Base-by-base conservation (phyloP, 2,113 vertebrate species). In the Scomber japonicus region DNA sequence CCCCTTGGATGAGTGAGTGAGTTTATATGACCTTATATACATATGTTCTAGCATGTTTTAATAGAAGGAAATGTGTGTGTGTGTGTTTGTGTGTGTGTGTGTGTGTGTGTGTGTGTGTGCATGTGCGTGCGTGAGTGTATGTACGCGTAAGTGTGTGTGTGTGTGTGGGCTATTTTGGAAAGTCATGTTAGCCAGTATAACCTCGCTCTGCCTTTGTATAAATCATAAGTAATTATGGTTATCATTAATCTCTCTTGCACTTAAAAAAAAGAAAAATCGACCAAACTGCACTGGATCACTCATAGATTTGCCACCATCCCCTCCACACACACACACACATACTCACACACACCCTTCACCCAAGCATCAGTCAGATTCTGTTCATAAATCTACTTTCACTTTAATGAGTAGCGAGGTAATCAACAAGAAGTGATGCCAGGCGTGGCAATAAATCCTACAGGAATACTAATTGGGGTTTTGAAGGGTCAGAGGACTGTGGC, bases 331-430 rank as follows among this genome's bases (percentile, higher is more conserved):
- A 21, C 24, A 27, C 24, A 27, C 24, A 27, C 24, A 27, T 3
- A 27, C 24, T 17, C 24, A 56, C 30, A 44, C 19, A 40, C 35
- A 40, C 35, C 35, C 35, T 40, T 71, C 46, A 19, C 57, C 9
- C 53, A 74, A 80, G 46, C 81, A 74, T 84, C 84, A 81, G 59
- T 85, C 67, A 53, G 72, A 71, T 72, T 27, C 78, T 65, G 76
- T 81, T 71, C 60, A 85, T 87, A 84, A 84, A 86, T 90, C 82
- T 75, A 21, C 79, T 81, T 81, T 80, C 54, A 35, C 70, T 79
- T 86, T 90, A 92, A 89, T 89, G 80, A 84, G 86, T 7, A 64
- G 71, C 88, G 84, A 86, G 79, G 67, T 91, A 91, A 91, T 92
- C 86, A 91, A 84, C 88, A 87, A 75, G 49, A 91, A 84, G 82